Evolutionary conservation across 2,797 vertebrate species (phyloP), one percentile per base, ranked within the genome.

Genomic region (Labroides dimidiatus): DNA sequence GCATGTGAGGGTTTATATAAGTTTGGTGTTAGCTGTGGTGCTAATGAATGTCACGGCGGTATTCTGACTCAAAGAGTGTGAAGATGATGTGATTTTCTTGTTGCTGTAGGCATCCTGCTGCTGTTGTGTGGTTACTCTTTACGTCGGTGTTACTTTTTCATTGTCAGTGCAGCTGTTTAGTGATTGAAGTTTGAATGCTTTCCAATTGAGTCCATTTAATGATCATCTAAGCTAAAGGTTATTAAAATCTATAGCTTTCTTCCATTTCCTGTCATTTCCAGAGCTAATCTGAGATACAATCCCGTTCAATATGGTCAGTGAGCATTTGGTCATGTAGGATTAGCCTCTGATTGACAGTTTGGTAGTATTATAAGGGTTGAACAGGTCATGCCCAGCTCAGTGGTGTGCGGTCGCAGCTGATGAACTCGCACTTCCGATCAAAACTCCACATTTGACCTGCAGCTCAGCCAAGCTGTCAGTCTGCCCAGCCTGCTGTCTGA

Each of bases 351-450:
- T 66, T 79, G 49, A 58, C 23, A 41, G 42, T 73, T 69, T 60
- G 48, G 48, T 49, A 27, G 75, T 74, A 68, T 59, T 64, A 77
- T n/a, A 72, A 59, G 75, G 67, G 79, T 60, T 64, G 67, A 79
- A 65, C 50, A 65, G 79, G 82, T 77, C 73, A 45, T 23, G 51
- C 45, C 51, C 56, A 69, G 65, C 78, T 87, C 75, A 78, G 62
- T 54, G 3, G 43, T 19, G 48, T 58, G 58, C 49, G 48, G 24
- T 52, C 20, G 8, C 63, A 72, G 78, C 69, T 73, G 73, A 68
- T 42, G 5, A 50, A 51, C 52, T 61, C 45, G 24, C 58, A 49
- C 60, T 20, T 75, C 60, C 45, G 30, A 70, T 66, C 75, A 33
- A 33, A 79, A 64, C 61, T 68, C 69, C 51, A 59, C 48, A 82